Evolutionary conservation across 2,797 vertebrate species (phyloP), one percentile per base, ranked within the genome.

Genomic region (Halcyon badia): DNA sequence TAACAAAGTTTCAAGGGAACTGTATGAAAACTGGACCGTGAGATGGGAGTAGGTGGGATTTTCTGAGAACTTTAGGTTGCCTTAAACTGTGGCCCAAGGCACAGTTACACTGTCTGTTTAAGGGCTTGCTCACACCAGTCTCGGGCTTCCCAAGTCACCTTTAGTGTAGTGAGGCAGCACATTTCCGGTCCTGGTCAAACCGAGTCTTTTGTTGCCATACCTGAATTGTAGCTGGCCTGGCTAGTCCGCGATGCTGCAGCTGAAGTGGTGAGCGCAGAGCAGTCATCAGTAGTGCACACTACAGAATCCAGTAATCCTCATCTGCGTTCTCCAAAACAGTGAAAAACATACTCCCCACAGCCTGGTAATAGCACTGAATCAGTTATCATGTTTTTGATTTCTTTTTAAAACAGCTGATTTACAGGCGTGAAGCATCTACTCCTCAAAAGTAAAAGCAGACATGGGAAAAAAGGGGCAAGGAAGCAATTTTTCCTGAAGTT

Each of bases 1-100:
- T 72, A 68, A 71, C n/a, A 70, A 31, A 33, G 35, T 87, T 97
- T 88, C 87, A 88, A 24, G 85, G 46, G 69, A 93, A 54, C 72
- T 26, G 20, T 78, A 25, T 83, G 52, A 75, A 93, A 86, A 81
- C 57, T 81, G 52, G 41, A 83, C 78, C 14, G 30, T 1, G 5
- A 83, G 61, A 17, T 65, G 13, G 57, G 65, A 89, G 28, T 60
- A 62, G n/a, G 58, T 51, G 51, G 51, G 51, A 68, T 51, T 51
- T 16, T 28, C 25, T 26, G 49, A 28, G 49, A 51, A 51, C 26
- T 51, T 48, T 28, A 16, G 49, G 49, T 17, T 28, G 9, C 14
- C 25, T 51, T 28, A 51, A 28, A 16, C 49, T 51, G 35, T 66
- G 79, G 28, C 64, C 44, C 3, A 6, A 66, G 68, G 48, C 89